These are phyloP conservation scores for Pseudomyrmex sp. DNA, from an alignment of 1,140 invertebrate genomes.

Conservation along the genomic window DNA sequence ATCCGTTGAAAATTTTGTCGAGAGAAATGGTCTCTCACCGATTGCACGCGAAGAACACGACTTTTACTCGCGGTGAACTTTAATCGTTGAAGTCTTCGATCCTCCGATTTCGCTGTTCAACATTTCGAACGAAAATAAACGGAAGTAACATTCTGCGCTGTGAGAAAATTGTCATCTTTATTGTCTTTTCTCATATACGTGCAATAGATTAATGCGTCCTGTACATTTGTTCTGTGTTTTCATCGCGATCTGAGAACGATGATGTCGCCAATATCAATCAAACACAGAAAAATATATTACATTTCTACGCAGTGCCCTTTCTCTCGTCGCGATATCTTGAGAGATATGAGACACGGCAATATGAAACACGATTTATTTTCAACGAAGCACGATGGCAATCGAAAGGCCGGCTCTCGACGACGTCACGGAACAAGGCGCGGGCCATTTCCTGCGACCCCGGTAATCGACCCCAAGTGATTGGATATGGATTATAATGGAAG, in stretches of 20 bases:
- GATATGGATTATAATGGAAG: conserved; percentile 74
- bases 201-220: neutral
- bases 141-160: neutral
- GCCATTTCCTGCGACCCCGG: conserved; percentile 76
- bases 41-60: conserved; percentile 30
- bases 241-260: neutral
- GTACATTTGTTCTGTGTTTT: neutral
- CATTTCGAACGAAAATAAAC: conserved; percentile 2
- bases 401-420: conserved; percentile 17
- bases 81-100: neutral
- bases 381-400: conserved; percentile 53
- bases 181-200: too few species aligned
- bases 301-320: neutral
- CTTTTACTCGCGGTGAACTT: conserved; percentile 31
- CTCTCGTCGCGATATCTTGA: conserved; percentile 23
- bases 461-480: conserved; percentile 81
- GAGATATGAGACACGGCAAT: neutral
- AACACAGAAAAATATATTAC: conserved; percentile 31
- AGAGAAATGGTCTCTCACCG: neutral
- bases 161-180: neutral
- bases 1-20: conserved; percentile 38
- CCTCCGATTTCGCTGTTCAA: neutral
- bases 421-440: conserved; percentile 73
- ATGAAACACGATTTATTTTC: conserved; percentile 59
- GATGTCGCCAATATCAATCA: neutral